These are phyloP conservation scores for Clunio marinus DNA, from an alignment of 2,888 invertebrate genomes.

Conservation along the genomic window DNA sequence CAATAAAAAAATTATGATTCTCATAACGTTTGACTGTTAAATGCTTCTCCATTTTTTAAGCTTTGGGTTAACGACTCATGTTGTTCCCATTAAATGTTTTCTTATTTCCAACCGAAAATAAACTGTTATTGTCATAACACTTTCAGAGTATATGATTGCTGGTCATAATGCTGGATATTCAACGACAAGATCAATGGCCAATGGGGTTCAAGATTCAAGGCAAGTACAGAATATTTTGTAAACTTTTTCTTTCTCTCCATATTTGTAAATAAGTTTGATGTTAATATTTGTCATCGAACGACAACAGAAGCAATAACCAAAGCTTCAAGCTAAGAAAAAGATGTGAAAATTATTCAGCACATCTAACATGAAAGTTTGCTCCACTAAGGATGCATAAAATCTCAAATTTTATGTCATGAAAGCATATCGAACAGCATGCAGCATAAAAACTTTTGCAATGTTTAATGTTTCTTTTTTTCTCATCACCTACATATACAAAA, in stretches of 20 bases:
- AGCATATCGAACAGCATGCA: neutral
- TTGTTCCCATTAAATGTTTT: too few relatives aligned
- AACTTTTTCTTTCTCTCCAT: conserved; percentile 6
- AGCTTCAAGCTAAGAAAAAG: neutral
- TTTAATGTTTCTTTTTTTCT: conserved; percentile 5
- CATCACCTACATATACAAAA: neutral
- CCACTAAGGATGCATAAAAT: neutral
- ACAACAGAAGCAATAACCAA: too few relatives aligned
- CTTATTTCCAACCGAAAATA: neutral
- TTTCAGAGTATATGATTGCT: conserved; percentile 35
- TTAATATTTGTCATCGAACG: too few relatives aligned
- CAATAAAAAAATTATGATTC: too few relatives aligned
- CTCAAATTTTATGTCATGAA: conserved; percentile 4
- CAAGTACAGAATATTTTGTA: conserved; percentile 3
- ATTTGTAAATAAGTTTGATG: too few relatives aligned
- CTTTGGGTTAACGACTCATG: too few relatives aligned
- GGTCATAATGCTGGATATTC: conserved; percentile 31
- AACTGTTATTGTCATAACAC: too few relatives aligned
- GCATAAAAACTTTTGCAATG: conserved; percentile 1
- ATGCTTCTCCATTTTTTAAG: too few relatives aligned
- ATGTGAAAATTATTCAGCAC: neutral
- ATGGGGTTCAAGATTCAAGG: conserved; percentile 27
- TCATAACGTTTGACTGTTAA: too few relatives aligned
- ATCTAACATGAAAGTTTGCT: neutral
- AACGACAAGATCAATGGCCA: conserved; percentile 26